Evolutionary conservation across 1,140 invertebrate species (phyloP), one percentile per base, ranked within the genome.

Genomic region (Heliconius melpomene): DNA sequence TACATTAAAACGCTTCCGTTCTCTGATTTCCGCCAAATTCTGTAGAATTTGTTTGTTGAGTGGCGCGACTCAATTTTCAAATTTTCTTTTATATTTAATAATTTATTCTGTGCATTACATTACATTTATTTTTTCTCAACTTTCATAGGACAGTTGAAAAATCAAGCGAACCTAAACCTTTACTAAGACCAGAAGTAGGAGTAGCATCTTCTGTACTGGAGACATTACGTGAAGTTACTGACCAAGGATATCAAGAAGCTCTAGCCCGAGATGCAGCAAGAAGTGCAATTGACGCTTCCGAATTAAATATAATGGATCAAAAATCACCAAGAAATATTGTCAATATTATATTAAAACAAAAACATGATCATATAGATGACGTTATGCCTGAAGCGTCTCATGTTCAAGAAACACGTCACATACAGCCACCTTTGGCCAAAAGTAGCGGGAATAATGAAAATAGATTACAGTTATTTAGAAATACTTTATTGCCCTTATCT

Each of bases 171-270:
- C 71, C 76, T 1, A 92, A 93, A 36, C 90, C 88, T 11, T 84
- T 94, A 20, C 77, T 94, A 26, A 84, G 90, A 73, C 93, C 92
- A 70, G 92, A 94, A 88, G 91, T 94, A 2, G 89, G 84, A 40
- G 87, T 94, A 29, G 93, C 92, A 0, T 92, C 92, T 16, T 93
- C 92, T 1, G 91, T 94, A 50, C 82, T 94, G 54, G 87, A 94
- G 80, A 93, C 92, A 70, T 80, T 94, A 52, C 86, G 85, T 7
- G 86, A 91, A 79, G 92, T 87, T 8, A 93, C 93, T 2, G 91
- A 94, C 38, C 89, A 93, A 81, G 92, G 93, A 79, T 94, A 94
- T 71, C 72, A 89, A 83, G 91, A 93, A 18, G 93, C 93, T 7
- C 79, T 94, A 13, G 88, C 84, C 20, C 89, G 91, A 77, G 91